Evolutionary conservation across 53 echinoderm and acorn worm species (phyloP).

Genomic region (Patiria pectinifera): DNA sequence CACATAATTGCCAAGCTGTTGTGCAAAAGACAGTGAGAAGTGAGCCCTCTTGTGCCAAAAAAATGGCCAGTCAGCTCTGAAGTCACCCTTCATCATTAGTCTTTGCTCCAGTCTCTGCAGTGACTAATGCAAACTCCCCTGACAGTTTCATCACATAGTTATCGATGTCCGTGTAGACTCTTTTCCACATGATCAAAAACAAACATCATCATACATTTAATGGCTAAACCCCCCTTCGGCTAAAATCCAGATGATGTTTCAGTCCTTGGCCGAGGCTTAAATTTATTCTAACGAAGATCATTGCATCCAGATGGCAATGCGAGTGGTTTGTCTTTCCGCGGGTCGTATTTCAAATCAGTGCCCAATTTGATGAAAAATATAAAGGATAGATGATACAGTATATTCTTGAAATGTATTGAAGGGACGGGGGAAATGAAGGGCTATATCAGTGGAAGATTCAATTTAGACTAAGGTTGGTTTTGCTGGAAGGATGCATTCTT

Average conservation of each 20-base stretch:
- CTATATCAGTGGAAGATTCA: too few relatives aligned
- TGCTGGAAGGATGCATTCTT: too few relatives aligned
- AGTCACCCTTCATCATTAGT: not conserved
- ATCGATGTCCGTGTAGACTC: not conserved
- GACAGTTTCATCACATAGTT: not conserved
- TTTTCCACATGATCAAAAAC: not conserved
- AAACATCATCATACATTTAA: not conserved
- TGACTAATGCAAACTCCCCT: not conserved
- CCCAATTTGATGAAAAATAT: not conserved
- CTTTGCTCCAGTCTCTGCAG: not conserved
- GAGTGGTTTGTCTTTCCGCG: not conserved
- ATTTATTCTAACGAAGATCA: not conserved
- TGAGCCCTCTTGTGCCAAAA: slow-evolving; percentile 55
- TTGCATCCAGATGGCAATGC: not conserved
- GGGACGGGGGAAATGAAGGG: too few relatives aligned
- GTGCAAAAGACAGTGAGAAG: slow-evolving; percentile 5
- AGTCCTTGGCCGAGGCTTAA: not conserved
- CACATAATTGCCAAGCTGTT: not conserved
- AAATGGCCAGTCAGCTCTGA: not conserved
- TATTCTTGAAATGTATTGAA: too few relatives aligned
- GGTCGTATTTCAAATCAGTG: not conserved
- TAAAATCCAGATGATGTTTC: not conserved
- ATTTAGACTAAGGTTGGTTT: too few relatives aligned
- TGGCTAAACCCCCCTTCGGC: not conserved
- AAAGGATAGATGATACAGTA: too few relatives aligned